Percentiles rank a stretch among this genome's conserved stretches.
Evolutionary conservation across 2,888 invertebrate species (phyloP).

Genomic region (Mesopsocus fuscifrons): DNA sequence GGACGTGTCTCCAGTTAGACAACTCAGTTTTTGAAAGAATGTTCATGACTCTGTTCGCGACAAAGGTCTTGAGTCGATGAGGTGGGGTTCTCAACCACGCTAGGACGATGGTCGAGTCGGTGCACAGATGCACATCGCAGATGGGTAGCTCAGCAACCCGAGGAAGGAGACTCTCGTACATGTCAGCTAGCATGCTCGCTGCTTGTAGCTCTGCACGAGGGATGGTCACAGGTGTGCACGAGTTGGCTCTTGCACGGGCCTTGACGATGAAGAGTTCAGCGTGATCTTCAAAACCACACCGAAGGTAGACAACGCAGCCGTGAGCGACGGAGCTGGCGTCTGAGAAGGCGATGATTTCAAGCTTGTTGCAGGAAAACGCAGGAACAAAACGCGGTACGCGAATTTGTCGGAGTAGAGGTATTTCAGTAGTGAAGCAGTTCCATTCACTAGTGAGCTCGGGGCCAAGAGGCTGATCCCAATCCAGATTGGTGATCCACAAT

Average conservation of each 20-base stretch:
- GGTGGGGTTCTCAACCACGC: slow-evolving; percentile 16
- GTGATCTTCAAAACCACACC: no score
- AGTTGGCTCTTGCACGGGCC: slow-evolving; percentile 16
- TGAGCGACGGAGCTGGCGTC: slow-evolving; percentile 3
- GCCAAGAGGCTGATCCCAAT: slow-evolving; percentile 17
- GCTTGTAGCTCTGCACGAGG: slow-evolving; percentile 15
- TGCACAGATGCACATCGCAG: slow-evolving; percentile 8
- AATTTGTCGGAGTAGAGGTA: neutral
- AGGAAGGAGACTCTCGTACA: slow-evolving; percentile 14
- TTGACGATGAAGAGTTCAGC: no score
- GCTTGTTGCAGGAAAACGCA: neutral
- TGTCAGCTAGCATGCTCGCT: slow-evolving; percentile 15
- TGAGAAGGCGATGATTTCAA: neutral
- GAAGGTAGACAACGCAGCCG: slow-evolving; percentile 8
- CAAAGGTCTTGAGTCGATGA: slow-evolving; percentile 17
- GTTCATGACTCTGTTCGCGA: slow-evolving; percentile 17
- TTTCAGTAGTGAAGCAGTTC: neutral
- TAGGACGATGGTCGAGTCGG: slow-evolving; percentile 18
- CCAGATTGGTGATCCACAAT: slow-evolving; percentile 15
- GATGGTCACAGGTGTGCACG: slow-evolving; percentile 13
- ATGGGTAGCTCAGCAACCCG: neutral
- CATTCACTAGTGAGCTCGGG: neutral
- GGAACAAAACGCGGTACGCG: neutral
- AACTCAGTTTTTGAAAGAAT: slow-evolving; percentile 15
- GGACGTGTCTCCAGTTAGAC: slow-evolving; percentile 17